Evolutionary conservation across 2,797 vertebrate species (phyloP), one percentile per base, ranked within the genome.

Genomic region (Chloroceryle inda): DNA sequence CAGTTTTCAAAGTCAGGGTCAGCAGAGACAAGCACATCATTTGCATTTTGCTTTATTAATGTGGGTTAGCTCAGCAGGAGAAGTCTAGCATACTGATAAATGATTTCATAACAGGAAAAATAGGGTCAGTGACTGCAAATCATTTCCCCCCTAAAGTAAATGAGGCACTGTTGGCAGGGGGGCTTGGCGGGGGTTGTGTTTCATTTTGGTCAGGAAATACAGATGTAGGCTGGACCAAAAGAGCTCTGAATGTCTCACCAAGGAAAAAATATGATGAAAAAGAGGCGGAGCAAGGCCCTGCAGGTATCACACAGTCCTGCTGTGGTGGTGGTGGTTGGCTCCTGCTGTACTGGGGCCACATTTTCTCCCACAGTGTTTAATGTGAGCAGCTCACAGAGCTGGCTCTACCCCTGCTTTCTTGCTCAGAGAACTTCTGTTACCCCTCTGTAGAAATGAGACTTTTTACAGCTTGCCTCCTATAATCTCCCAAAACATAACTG

Each of bases 11-110:
- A 93, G 71, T 74, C 11, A 5, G 82, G 85, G 91, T 92, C 91
- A 97, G 81, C 64, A 88, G 62, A 86, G 53, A 58, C 20, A 44
- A 79, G 74, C 40, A 45, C 38, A 49, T 55, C 13, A 92, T 95
- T 95, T 97, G 67, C 80, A 81, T 96, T 87, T 92, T 44, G 59
- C 67, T 89, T 93, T 89, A 88, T 89, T 85, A 89, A 84, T 69
- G 37, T 86, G 35, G 35, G 23, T 67, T 85, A 84, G 42, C 81
- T 93, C 50, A 89, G 87, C 45, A 82, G 76, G 83, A 19, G 3
- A 80, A 88, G 37, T 55, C 53, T 80, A 74, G 37, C 58, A 78
- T 75, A 55, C 33, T 77, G 79, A 94, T 78, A 88, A 93, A 92
- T 89, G 8, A 88, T 94, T 95, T 78, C 7, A 1, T 92, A 89